Base-by-base conservation (phyloP, 2,113 vertebrate genomes). In the Scatophagus argus region DNA sequence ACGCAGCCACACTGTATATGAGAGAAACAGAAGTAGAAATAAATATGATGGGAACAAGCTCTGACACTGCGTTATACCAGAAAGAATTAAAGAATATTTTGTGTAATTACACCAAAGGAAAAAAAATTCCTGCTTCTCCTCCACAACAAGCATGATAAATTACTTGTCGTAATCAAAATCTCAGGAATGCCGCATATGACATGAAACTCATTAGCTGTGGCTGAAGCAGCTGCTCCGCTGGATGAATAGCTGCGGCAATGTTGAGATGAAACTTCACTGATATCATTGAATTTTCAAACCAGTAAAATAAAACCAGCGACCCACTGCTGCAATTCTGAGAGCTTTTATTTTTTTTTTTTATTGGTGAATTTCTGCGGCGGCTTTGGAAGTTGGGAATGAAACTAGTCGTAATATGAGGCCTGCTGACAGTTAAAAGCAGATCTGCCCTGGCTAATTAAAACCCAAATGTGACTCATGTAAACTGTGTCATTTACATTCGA, bases 181-280 rank as follows among this genome's bases (percentile, higher is more conserved):
- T 83, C 55, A 70, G 83, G 87, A 91, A 91, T 83, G 77, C 69
- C 11, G 55, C 85, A 69, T 76, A 71, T 13, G 23, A 88, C 82
- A 84, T 69, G 81, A 87, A 89, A 88, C 55, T 86, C 88, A 90
- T 91, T 89, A 90, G 70, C 39, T 71, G 78, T 76, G 84, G 80
- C 74, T 82, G 77, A 82, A 82, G 86, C 89, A 83, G 84, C 86
- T 81, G 84, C 84, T 79, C 73, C 1, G 60, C 73, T 44, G 74
- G 81, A 87, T 88, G 84, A 84, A 85, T 74, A 79, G 84, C 77
- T 79, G 54, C 27, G 52, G 69, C 66, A 54, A 61, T 41, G 74
- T 79, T 64, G n/a, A 82, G 82, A 89, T 83, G 68, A 89, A 89
- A 88, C 83, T 85, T 82, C 69, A 27, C 29, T 62, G 75, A 90